Conservation (phyloP, 2,888 invertebrate species). For the Rhaphigaster nebulosa region DNA sequence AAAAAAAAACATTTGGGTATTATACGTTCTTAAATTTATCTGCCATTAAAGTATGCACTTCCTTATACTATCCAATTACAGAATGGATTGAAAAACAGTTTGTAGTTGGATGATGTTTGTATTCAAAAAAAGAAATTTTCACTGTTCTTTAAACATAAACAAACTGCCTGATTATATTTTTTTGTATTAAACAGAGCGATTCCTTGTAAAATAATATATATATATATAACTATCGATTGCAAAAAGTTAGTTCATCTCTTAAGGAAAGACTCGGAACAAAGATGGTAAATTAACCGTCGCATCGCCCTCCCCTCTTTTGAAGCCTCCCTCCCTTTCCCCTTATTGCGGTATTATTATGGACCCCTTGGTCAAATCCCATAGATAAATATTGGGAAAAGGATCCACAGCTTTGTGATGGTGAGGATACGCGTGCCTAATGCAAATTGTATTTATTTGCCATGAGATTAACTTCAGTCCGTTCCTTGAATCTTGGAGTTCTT, state of each 20-base stretch:
- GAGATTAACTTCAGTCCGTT: background rate
- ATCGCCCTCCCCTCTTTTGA: background rate
- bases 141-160: too few species aligned
- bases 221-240: background rate
- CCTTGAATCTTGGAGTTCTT: background rate
- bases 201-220: background rate
- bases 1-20: too few species aligned
- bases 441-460: conserved; percentile 33
- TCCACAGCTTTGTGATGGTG: conserved; percentile 17
- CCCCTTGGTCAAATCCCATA: conserved; percentile 28
- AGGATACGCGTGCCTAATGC: conserved; percentile 36
- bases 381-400: conserved; percentile 35
- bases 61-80: too few species aligned
- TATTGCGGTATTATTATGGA: conserved; percentile 21
- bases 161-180: too few species aligned
- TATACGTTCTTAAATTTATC: too few species aligned
- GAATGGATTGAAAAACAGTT: too few species aligned
- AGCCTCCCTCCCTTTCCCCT: background rate
- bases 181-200: too few species aligned
- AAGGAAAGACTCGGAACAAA: background rate
- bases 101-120: too few species aligned
- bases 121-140: too few species aligned
- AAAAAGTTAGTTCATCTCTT: background rate
- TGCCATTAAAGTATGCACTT: too few species aligned
- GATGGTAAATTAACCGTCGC: conserved; percentile 13